Percentiles rank a stretch among this genome's conserved stretches.
phyloP scores from a whole-genome alignment of 2,113 vertebrate species.

The Osmerus eperlanus region DNA sequence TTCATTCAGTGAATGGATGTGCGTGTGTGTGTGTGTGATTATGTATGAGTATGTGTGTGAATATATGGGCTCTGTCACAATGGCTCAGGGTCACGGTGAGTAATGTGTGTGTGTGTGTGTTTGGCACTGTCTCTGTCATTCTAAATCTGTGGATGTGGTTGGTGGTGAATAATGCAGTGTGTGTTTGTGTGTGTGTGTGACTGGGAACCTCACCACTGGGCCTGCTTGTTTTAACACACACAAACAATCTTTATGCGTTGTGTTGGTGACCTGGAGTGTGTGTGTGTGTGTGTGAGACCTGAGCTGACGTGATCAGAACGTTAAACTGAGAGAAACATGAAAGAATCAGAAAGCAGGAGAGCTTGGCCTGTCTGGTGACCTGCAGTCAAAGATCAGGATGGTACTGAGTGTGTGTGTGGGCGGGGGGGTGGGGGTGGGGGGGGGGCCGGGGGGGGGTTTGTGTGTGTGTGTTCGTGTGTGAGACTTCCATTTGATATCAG shows the following conservation, averaged over 20 bases:
- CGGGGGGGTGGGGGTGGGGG: constrained; percentile 5
- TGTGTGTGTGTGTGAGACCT: background rate
- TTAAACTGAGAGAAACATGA: background rate
- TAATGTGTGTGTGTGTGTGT: background rate
- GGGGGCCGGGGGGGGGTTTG: constrained; percentile 12
- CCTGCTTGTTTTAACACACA: too few species aligned
- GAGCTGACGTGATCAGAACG: background rate
- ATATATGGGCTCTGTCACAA: background rate
- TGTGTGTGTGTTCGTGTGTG: constrained; percentile 19
- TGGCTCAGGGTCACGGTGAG: background rate
- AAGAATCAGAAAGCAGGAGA: constrained; percentile 31
- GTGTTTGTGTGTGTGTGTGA: background rate
- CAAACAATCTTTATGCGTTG: background rate
- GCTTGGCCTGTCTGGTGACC: constrained; percentile 20
- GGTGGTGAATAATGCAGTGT: background rate
- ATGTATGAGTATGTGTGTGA: background rate
- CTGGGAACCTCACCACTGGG: too few species aligned
- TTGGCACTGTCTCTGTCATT: background rate
- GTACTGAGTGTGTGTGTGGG: background rate
- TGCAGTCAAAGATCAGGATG: constrained; percentile 20
- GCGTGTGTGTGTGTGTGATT: constrained; percentile 1
- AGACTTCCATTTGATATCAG: background rate
- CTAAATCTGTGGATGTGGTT: background rate
- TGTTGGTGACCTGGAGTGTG: background rate
- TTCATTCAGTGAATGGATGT: too few species aligned